Evolutionary conservation across 2,888 invertebrate genomes (phyloP), one percentile per base, ranked within the genome.

Genomic region (Cheilosia impressa): DNA sequence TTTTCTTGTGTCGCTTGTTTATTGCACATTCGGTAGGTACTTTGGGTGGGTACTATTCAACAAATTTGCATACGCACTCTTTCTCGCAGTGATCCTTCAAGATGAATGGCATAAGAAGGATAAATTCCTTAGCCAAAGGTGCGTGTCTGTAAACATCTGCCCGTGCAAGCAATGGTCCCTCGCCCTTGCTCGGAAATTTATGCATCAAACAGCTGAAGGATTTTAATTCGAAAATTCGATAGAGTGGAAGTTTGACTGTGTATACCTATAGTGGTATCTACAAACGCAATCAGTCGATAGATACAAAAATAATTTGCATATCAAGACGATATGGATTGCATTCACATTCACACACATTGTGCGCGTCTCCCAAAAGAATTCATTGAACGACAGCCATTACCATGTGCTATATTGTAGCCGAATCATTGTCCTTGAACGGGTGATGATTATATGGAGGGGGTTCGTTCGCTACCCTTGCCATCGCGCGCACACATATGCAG

Each of bases 371-470:
- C 17, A 10, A 17, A 50, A 19, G 43, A 24, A 13, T 24, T 10
- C 58, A 63, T 65, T 52, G 52, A 72, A 31, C 41, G 17, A 19
- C 17, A 19, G 34, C 68, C 55, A 84, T 79, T 75, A 79, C 79
- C 52, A 73, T 78, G 55, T 63, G 68, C 58, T 69, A 62, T 53
- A 80, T 68, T 81, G 72, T 77, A 63, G 73, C 76, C 76, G 76
- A 85, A 68, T 72, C 63, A 78, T 82, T 87, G 87, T 82, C 82
- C 78, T 78, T 87, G 77, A 82, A 87, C 78, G 73, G 81, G 73
- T 69, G 87, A 81, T 87, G 63, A 82, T 82, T 69, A 77, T 69
- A 77, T 19, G 24, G 24, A 71, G 57, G 71, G 52, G 77, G 45
- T 66, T 53, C 50, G 22, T n/a, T 10, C 0, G 15, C 52, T 34